Conservation (phyloP, 1,140 invertebrate genomes). For the Luehdorfia chinensis region DNA sequence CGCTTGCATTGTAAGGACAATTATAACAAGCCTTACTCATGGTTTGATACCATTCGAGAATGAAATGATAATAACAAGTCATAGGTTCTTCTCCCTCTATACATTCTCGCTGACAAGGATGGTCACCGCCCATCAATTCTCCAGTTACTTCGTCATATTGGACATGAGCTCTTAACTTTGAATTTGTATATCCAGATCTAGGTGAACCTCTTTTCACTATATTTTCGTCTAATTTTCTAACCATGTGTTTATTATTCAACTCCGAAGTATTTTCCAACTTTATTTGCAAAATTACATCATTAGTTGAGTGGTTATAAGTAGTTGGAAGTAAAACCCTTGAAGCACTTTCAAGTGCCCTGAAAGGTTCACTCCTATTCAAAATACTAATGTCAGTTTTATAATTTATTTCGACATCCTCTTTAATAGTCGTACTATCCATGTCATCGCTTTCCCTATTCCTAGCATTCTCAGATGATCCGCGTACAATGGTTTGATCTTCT, state of each 20-base stretch:
- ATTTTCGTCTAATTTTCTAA: slow-evolving; percentile 25
- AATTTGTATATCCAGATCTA: slow-evolving; percentile 25
- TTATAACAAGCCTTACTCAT: slow-evolving; percentile 92
- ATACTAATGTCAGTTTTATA: slow-evolving; percentile 33
- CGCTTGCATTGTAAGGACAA: slow-evolving; percentile 86
- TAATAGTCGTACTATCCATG: slow-evolving; percentile 18
- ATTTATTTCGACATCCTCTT: slow-evolving; percentile 21
- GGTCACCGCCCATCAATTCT: slow-evolving; percentile 53
- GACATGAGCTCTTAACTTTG: slow-evolving; percentile 46
- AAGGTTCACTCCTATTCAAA: slow-evolving; percentile 26
- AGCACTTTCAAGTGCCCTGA: slow-evolving; percentile 46
- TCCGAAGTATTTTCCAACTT: slow-evolving; percentile 23
- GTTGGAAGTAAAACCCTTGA: slow-evolving; percentile 51
- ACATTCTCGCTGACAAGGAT: slow-evolving; percentile 75
- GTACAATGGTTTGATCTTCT: not conserved
- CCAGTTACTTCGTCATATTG: slow-evolving; percentile 64
- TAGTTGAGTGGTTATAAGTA: slow-evolving; percentile 30
- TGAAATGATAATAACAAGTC: slow-evolving; percentile 84
- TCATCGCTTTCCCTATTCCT: slow-evolving; percentile 20
- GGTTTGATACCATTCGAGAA: slow-evolving; percentile 87
- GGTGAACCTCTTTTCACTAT: slow-evolving; percentile 11
- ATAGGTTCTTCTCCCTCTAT: slow-evolving; percentile 75
- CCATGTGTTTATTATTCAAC: slow-evolving; percentile 18
- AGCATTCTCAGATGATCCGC: slow-evolving; percentile 17
- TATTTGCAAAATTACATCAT: slow-evolving; percentile 31